phyloP scores from a whole-genome alignment of 1,140 invertebrate species.

The Agrypnia vestita region DNA sequence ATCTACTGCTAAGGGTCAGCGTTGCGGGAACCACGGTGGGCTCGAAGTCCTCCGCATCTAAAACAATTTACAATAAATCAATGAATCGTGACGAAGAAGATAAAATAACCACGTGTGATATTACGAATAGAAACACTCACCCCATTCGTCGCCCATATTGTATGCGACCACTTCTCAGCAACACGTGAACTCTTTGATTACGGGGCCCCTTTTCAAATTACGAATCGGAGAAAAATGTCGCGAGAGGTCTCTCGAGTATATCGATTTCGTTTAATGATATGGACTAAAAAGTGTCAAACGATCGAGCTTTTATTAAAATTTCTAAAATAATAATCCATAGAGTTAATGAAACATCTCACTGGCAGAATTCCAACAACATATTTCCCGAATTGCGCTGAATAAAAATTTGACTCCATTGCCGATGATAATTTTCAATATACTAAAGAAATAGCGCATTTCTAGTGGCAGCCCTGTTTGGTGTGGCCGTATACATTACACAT shows the following conservation, averaged over 20 bases:
- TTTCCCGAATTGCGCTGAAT: slow-evolving; percentile 69
- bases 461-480: slow-evolving; percentile 26
- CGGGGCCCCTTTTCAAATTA: slow-evolving; percentile 35
- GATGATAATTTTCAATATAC: slow-evolving; percentile 71
- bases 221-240: slow-evolving; percentile 44
- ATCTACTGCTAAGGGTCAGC: slow-evolving; percentile 78
- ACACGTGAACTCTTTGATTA: slow-evolving; percentile 48
- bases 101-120: slow-evolving; percentile 4
- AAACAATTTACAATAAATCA: slow-evolving; percentile 17
- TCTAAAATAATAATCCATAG: slow-evolving; percentile 63
- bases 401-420: slow-evolving; percentile 74
- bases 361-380: slow-evolving; percentile 68
- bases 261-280: slow-evolving; percentile 30
- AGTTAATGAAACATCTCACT: slow-evolving; percentile 69
- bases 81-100: neutral
- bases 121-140: slow-evolving; percentile 62
- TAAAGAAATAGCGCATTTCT: slow-evolving; percentile 64
- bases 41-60: slow-evolving; percentile 73
- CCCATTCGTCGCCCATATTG: slow-evolving; percentile 72
- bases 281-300: slow-evolving; percentile 65
- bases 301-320: slow-evolving; percentile 69
- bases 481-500: neutral
- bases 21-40: slow-evolving; percentile 61
- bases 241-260: slow-evolving; percentile 45
- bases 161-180: slow-evolving; percentile 23